phyloP scores from a whole-genome alignment of 2,888 invertebrate genomes.

The Cosmorhoe ocellata region DNA sequence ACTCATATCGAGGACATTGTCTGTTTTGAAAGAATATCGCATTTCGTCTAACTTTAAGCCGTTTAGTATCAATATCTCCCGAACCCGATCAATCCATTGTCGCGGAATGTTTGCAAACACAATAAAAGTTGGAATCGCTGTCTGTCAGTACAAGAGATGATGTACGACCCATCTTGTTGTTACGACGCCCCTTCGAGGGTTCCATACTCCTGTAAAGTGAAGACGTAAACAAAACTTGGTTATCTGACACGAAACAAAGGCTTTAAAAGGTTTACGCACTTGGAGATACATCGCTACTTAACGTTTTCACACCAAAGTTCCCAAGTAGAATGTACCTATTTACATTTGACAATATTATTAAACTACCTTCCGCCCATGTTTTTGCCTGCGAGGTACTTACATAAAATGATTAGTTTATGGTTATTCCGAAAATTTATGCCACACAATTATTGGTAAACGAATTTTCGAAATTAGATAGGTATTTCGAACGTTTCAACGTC shows the following conservation, averaged over 20 bases:
- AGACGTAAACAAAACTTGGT: conserved; percentile 11
- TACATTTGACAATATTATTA: too few relatives aligned
- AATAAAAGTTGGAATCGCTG: conserved; percentile 47
- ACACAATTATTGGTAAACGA: too few relatives aligned
- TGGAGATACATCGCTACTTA: too few relatives aligned
- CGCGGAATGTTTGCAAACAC: conserved; percentile 37
- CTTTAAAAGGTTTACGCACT: neutral
- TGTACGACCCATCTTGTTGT: conserved; percentile 47
- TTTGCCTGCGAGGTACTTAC: too few relatives aligned
- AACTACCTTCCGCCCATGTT: too few relatives aligned
- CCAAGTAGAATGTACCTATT: too few relatives aligned
- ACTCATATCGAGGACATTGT: neutral
- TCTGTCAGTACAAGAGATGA: conserved; percentile 46
- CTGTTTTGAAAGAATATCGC: neutral
- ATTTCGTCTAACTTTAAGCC: conserved; percentile 5
- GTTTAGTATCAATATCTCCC: conserved; percentile 18
- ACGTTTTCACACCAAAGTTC: too few relatives aligned
- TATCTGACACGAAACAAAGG: conserved; percentile 1
- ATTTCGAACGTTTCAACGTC: too few relatives aligned
- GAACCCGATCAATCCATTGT: conserved; percentile 27
- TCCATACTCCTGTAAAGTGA: conserved; percentile 19
- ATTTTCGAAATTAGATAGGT: too few relatives aligned
- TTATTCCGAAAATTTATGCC: too few relatives aligned
- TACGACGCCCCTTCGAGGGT: conserved; percentile 17
- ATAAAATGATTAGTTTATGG: too few relatives aligned